phyloP scores from a whole-genome alignment of 2,113 vertebrate genomes.

The Gallinago paraguaiae region DNA sequence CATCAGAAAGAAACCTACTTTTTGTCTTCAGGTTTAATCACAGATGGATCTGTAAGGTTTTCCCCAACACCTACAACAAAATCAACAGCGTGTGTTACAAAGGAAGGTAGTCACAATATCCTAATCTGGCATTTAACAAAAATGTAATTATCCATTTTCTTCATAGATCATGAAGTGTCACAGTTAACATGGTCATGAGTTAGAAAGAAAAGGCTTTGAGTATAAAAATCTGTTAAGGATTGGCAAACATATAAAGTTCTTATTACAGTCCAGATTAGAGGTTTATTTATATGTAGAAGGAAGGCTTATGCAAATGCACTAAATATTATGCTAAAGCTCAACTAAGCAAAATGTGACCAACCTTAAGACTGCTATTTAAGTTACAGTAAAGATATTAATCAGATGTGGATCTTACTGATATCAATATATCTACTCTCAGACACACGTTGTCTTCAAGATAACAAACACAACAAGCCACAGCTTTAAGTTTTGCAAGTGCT shows the following conservation, averaged over 20 bases:
- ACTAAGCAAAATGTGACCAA: background rate
- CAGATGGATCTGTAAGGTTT: constrained; percentile 93
- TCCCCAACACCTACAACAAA: constrained; percentile 87
- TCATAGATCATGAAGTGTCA: background rate
- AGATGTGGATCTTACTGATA: background rate
- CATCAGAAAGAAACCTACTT: constrained; percentile 77
- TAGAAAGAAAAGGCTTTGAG: background rate
- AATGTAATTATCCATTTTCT: background rate
- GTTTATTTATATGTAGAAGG: background rate
- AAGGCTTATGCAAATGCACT: background rate
- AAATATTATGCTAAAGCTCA: background rate
- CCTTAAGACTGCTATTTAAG: background rate
- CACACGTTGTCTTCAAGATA: background rate
- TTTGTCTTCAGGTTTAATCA: constrained; percentile 90
- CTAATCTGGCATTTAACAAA: constrained; percentile 14
- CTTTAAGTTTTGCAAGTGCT: background rate
- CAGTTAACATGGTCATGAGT: background rate
- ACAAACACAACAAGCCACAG: background rate
- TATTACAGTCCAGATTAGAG: background rate
- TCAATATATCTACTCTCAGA: background rate
- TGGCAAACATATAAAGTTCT: background rate
- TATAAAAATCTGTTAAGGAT: background rate
- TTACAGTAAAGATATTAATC: background rate
- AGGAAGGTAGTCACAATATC: background rate
- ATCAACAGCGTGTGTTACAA: constrained; percentile 53